phyloP scores from a whole-genome alignment of 92 coral and sea anemone genomes.

The Palythoa heliodiscus region DNA sequence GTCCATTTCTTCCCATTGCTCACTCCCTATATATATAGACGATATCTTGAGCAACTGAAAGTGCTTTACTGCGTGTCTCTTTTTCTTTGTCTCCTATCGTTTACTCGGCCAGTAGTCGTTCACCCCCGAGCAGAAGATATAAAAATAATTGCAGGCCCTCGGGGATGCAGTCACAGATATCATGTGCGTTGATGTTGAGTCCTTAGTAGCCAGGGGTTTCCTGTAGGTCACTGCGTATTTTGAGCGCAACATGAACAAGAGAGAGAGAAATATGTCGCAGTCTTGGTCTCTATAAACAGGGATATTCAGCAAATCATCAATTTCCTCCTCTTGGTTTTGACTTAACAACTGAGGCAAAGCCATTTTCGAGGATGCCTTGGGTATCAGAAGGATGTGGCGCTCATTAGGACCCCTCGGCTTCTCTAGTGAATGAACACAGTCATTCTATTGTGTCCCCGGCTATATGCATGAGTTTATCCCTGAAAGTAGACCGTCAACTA shows the following conservation, averaged over 20 bases:
- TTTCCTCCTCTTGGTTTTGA: slow-evolving; percentile 27
- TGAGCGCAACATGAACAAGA: slow-evolving; percentile 30
- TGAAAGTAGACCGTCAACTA: slow-evolving; percentile 46
- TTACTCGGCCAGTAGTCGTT: too few relatives aligned
- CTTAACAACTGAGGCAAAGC: slow-evolving; percentile 26
- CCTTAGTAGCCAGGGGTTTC: not conserved
- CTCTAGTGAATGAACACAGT: slow-evolving; percentile 49
- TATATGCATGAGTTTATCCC: slow-evolving; percentile 35
- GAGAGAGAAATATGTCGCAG: slow-evolving; percentile 14
- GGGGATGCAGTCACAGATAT: too few relatives aligned
- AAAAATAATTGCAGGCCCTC: too few relatives aligned
- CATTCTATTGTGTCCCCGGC: slow-evolving; percentile 49
- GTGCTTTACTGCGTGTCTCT: too few relatives aligned
- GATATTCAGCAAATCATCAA: slow-evolving; percentile 30
- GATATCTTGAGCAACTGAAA: too few relatives aligned
- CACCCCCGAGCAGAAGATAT: too few relatives aligned
- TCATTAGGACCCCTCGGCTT: slow-evolving; percentile 54
- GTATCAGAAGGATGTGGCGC: slow-evolving; percentile 59
- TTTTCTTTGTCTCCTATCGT: too few relatives aligned
- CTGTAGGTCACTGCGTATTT: slow-evolving; percentile 23
- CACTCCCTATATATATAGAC: too few relatives aligned
- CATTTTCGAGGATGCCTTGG: slow-evolving; percentile 41
- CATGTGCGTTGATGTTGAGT: not conserved
- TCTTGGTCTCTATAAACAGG: slow-evolving; percentile 26
- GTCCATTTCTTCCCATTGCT: too few relatives aligned